Base-by-base conservation (phyloP, 2,113 vertebrate genomes). In the Astur gentilis region DNA sequence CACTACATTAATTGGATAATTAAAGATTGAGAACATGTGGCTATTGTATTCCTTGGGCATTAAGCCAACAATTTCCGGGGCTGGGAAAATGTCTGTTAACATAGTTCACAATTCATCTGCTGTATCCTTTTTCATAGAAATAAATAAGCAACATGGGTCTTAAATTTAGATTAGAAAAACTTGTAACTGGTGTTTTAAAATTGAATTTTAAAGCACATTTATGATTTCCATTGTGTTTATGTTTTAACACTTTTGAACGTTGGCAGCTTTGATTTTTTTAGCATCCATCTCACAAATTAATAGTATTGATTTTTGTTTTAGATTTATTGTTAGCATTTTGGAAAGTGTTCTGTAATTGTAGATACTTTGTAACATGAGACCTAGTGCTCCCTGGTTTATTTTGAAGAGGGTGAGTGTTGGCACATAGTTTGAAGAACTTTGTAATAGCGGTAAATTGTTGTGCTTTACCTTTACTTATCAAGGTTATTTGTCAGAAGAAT, bases 1-100 rank as follows among this genome's bases (percentile, higher is more conserved):
- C 95, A 97, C 96, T 95, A 94, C 95, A 96, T 98, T 98, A 99
- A 98, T 98, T 98, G 97, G 98, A 97, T 98, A 98, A 98, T 98
- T 98, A 98, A 98, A 97, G 98, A 97, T 98, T 97, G 95, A 0
- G 57, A 98, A 96, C 97, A 97, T 97, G 97, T 97, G 95, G 97
- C 96, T 97, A 97, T 98, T 98, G 97, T 98, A 89, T 97, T 98
- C 96, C 92, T 97, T 97, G 98, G 98, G 97, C 98, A 97, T 92
- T 87, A 97, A 98, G 98, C 98, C 98, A 97, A 8, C 76, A 16
- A 75, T 96, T 97, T 97, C 93, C 90, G 60, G 95, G 94, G 84
- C 94, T 95, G 96, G 92, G 80, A 97, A 97, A 87, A 90, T 97
- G 40, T 45, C 95, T 95, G 83, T 97, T 97, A 96, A 72, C 38